These are phyloP conservation scores for Aphrophora alni DNA, from an alignment of 2,888 invertebrate genomes.

Conservation along the genomic window DNA sequence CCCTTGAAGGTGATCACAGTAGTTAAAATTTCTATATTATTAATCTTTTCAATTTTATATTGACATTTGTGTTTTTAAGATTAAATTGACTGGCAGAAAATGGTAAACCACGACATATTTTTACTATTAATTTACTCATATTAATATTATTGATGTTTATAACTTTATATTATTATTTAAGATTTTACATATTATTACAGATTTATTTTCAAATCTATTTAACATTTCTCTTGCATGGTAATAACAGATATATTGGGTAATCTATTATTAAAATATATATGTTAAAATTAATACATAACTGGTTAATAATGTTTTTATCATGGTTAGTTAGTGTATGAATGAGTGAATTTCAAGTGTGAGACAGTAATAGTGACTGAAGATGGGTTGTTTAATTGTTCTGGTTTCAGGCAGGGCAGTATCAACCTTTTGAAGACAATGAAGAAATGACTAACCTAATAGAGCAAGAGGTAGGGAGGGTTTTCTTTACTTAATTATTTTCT, in stretches of 20 bases:
- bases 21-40: too few relatives aligned
- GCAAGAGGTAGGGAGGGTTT: slow-evolving; percentile 46
- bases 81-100: too few relatives aligned
- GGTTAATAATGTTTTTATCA: slow-evolving; percentile 17
- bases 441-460: slow-evolving; percentile 51
- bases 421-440: slow-evolving; percentile 48
- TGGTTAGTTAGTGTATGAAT: neutral
- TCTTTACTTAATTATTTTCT: neutral
- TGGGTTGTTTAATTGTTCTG: slow-evolving; percentile 30
- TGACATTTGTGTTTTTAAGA: too few relatives aligned
- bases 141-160: too few relatives aligned
- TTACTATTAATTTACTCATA: too few relatives aligned
- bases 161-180: too few relatives aligned
- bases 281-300: neutral
- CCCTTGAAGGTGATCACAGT: too few relatives aligned
- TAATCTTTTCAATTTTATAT: too few relatives aligned
- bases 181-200: too few relatives aligned
- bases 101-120: too few relatives aligned
- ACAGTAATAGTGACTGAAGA: neutral
- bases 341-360: neutral
- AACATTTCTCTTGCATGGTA: neutral
- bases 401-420: slow-evolving; percentile 45
- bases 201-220: too few relatives aligned
- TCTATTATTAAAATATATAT: neutral
- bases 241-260: neutral